Percentiles rank a stretch among this genome's conserved stretches.
phyloP scores from a whole-genome alignment of 2,113 vertebrate species.

The Scomber japonicus region DNA sequence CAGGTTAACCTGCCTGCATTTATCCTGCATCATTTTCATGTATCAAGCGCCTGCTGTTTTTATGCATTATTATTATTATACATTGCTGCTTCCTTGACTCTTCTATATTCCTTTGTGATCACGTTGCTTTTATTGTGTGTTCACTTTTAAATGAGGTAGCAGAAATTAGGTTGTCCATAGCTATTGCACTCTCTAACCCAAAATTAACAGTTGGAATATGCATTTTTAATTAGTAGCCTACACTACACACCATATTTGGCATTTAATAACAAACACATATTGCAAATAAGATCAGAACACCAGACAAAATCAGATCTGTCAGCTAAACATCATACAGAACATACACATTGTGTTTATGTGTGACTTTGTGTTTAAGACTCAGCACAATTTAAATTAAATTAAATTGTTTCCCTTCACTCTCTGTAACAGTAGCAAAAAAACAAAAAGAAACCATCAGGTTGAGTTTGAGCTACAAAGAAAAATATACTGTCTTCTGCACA shows the following conservation, averaged over 20 bases:
- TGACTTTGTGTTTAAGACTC: too few relatives aligned
- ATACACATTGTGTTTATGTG: neutral
- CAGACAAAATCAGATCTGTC: neutral
- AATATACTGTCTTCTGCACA: slow-evolving; percentile 7
- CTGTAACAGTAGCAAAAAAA: neutral
- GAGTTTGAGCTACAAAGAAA: slow-evolving; percentile 2
- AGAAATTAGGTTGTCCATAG: neutral
- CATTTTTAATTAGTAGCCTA: neutral
- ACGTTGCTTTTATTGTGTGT: neutral
- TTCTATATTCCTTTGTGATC: neutral
- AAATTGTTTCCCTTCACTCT: neutral
- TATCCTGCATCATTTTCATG: neutral
- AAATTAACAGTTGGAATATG: neutral
- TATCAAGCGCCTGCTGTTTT: neutral
- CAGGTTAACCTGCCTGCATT: neutral
- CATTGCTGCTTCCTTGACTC: neutral
- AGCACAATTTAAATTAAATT: neutral
- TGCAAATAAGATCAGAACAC: neutral
- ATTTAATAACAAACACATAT: neutral
- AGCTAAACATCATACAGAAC: neutral
- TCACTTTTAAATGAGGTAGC: neutral
- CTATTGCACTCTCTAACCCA: neutral
- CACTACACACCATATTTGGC: neutral
- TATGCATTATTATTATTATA: neutral
- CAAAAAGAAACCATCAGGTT: neutral